Evolutionary conservation across 2,888 invertebrate genomes (phyloP).

Genomic region (Orthonychiurus folsomi): DNA sequence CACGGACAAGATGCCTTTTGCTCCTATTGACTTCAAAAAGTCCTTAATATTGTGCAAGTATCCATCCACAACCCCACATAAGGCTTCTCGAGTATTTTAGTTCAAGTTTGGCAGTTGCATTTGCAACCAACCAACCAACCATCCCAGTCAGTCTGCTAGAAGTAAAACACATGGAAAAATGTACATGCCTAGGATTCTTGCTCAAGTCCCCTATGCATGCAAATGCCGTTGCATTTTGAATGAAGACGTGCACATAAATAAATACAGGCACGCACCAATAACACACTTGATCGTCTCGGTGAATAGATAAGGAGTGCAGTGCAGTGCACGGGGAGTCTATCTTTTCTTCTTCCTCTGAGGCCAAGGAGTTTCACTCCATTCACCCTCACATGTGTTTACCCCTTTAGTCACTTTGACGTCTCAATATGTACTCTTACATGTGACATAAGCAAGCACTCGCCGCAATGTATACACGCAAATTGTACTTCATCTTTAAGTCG

Average conservation of each 20-base stretch:
- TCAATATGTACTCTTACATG: not conserved
- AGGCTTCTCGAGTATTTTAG: not conserved
- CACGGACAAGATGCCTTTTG: not conserved
- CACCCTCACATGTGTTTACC: not conserved
- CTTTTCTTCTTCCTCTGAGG: not conserved
- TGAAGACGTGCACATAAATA: constrained; percentile 1
- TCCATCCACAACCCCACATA: not conserved
- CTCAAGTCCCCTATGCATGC: too few species aligned
- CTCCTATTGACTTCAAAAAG: too few species aligned
- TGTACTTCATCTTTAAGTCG: too few species aligned
- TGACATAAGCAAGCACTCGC: not conserved
- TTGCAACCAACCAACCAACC: too few species aligned
- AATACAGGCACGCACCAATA: not conserved
- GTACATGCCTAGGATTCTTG: too few species aligned
- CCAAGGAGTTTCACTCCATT: not conserved
- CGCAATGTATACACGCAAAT: too few species aligned
- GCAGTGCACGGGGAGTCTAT: not conserved
- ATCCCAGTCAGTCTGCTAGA: too few species aligned
- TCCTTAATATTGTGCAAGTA: constrained; percentile 1
- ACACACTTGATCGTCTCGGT: not conserved
- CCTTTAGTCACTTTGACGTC: constrained; percentile 1
- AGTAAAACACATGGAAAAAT: too few species aligned
- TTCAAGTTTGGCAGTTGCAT: not conserved
- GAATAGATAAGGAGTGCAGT: not conserved
- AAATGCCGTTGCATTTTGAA: too few species aligned